Evolutionary conservation across 2,797 vertebrate genomes (phyloP), one percentile per base, ranked within the genome.

Genomic region (Furcifer pardalis): DNA sequence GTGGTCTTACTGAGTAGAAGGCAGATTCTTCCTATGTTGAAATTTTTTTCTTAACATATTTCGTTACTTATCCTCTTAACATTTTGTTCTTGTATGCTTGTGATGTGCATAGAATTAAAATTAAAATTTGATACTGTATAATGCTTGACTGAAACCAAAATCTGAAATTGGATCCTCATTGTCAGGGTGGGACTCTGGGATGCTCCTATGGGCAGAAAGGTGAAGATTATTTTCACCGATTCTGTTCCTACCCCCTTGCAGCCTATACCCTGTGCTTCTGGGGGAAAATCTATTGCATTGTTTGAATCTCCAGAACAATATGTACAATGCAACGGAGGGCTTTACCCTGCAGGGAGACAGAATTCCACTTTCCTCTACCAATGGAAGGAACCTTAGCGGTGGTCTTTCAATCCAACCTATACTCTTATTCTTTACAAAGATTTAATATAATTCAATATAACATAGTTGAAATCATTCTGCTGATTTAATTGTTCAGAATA

Each of bases 391-490:
- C 30, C 13, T 40, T 32, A 60, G 6, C 35, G 25, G 9, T 15
- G 27, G 30, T 46, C 9, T 79, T 42, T 42, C 7, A 40, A 79
- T 79, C 5, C 19, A 35, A 35, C 1, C 12, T 32, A 35, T 27
- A 52, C 13, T 52, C 21, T 17, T n/a, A 56, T 25, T 2, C 44
- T 72, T 23, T 44, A 72, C 23, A 80, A 72, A 17, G 8, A 27
- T 68, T 79, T 59, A 66, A 65, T 30, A 32, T 76, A 83, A 9
- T 65, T 74, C 37, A 65, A 44, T 7, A 7, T 82, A 52, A 79
- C 83, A 5, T 84, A 85, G 7, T 84, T 25, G 2, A 1, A 19
- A 4, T 69, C 40, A 89, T 89, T 87, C 27, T 87, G 12, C 79
- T 0, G 0, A 1, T 82, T 60, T 2, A 5, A 15, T 2, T 71